Conservation (phyloP, 2,113 vertebrate genomes). For the Cariama cristata region DNA sequence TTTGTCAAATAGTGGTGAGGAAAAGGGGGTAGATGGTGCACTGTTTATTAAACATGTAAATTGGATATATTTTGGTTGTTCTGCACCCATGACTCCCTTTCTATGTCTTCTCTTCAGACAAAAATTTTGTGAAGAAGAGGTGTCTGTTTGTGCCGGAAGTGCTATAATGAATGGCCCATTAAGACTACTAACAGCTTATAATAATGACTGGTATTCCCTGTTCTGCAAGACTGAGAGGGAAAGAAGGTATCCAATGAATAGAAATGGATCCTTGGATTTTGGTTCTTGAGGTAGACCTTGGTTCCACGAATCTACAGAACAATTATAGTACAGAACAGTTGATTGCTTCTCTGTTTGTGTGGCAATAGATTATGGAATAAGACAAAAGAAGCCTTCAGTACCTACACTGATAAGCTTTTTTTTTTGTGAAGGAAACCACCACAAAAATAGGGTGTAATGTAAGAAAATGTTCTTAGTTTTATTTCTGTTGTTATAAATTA, state of each 20-base stretch:
- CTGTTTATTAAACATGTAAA: neutral
- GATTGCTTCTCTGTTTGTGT: neutral
- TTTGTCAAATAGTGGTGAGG: neutral
- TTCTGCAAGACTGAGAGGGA: neutral
- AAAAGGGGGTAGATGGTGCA: neutral
- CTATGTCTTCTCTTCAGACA: neutral
- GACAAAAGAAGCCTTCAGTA: neutral
- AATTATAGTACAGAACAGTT: neutral
- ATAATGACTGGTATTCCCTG: slow-evolving; percentile 17
- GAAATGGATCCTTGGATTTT: neutral
- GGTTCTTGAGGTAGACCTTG: slow-evolving; percentile 9
- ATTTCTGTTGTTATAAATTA: neutral
- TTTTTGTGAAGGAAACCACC: neutral
- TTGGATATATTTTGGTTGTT: neutral
- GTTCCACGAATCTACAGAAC: neutral
- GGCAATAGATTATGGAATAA: neutral
- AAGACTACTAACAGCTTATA: neutral
- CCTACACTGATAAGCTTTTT: neutral
- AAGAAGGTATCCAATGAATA: neutral
- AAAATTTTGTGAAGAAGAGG: neutral
- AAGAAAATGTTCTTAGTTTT: neutral
- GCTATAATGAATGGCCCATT: neutral
- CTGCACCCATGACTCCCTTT: neutral
- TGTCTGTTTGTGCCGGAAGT: neutral
- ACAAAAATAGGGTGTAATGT: neutral